These are phyloP conservation scores for Pedionomus torquatus DNA, from an alignment of 2,113 vertebrate species.

Conservation along the genomic window DNA sequence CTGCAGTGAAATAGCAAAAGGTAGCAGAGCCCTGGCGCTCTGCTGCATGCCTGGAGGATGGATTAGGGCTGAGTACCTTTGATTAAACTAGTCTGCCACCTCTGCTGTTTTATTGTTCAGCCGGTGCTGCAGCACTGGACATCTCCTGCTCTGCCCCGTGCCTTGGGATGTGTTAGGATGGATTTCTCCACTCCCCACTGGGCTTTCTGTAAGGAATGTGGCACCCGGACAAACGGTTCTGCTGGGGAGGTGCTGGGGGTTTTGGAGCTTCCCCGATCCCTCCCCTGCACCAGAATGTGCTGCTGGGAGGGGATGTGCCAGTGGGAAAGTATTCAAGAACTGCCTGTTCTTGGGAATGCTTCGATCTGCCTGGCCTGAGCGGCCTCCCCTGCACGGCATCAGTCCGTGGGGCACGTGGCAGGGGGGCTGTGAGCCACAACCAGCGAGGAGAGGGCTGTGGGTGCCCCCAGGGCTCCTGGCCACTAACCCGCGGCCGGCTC, in stretches of 20 bases:
- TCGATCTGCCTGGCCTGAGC: not conserved
- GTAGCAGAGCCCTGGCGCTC: not conserved
- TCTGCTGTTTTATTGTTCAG: not conserved
- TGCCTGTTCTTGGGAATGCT: not conserved
- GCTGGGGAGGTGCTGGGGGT: not conserved
- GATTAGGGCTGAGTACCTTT: not conserved
- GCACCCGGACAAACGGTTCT: not conserved
- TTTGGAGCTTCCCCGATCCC: not conserved
- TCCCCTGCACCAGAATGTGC: not conserved
- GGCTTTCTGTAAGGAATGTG: not conserved
- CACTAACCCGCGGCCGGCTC: not conserved
- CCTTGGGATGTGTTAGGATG: not conserved
- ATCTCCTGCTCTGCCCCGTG: not conserved
- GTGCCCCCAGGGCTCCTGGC: not conserved
- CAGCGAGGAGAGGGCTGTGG: not conserved
- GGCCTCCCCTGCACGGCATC: not conserved
- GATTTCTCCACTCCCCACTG: not conserved
- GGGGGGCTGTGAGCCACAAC: not conserved
- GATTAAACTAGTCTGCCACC: not conserved
- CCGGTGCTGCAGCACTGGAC: not conserved
- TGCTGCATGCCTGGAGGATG: not conserved
- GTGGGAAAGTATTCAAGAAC: not conserved
- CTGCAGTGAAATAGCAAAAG: rapidly evolving
- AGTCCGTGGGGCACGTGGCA: not conserved
- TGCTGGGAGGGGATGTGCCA: not conserved